Evolutionary conservation across 2,113 vertebrate species (phyloP), one percentile per base, ranked within the genome.

Genomic region (Opisthocomus hoazin): DNA sequence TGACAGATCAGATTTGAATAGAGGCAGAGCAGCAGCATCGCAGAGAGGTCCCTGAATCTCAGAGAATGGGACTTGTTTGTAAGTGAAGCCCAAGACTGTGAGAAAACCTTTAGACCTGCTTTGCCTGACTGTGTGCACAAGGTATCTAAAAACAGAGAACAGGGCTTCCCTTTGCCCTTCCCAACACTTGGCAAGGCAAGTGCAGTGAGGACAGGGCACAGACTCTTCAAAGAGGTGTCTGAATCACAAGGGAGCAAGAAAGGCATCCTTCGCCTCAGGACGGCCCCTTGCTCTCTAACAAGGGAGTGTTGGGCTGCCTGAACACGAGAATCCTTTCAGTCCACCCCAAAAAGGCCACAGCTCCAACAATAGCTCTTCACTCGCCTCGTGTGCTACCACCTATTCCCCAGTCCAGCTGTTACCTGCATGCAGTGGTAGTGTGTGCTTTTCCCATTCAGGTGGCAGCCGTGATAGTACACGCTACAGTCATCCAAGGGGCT

Each of bases 341-440:
- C 4, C 57, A 34, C 7, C 23, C 26, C 41, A 14, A 17, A 24
- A 32, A 43, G 43, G 61, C 48, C 48, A 34, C 12, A 12, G 60
- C 46, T 50, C 21, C 2, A 16, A 8, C 29, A 14, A 30, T 0
- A 7, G 56, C 20, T 45, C 43, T 65, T 6, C 13, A 4, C 26
- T 39, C 68, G 41, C 64, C 14, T 29, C 1, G 0, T 37, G 51
- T 15, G 63, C 48, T 50, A 13, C 36, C 68, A 12, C 5, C 48
- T 15, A 2, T 10, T 32, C 63, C 78, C 58, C 69, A 11, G 37
- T 6, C 34, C n/a, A 5, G 54, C 43, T 4, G 58, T 97, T 98
- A 99, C 99, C 99, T 99, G 99, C 99, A 99, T 99, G 98, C 99
- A 99, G 98, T 99, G 99, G 98, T 99, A 99, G 98, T 99, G 99